Percentiles rank a stretch among this genome's conserved stretches.
These are phyloP conservation scores for Etheostoma cragini DNA, from an alignment of 2,113 vertebrate genomes.

Conservation along the genomic window DNA sequence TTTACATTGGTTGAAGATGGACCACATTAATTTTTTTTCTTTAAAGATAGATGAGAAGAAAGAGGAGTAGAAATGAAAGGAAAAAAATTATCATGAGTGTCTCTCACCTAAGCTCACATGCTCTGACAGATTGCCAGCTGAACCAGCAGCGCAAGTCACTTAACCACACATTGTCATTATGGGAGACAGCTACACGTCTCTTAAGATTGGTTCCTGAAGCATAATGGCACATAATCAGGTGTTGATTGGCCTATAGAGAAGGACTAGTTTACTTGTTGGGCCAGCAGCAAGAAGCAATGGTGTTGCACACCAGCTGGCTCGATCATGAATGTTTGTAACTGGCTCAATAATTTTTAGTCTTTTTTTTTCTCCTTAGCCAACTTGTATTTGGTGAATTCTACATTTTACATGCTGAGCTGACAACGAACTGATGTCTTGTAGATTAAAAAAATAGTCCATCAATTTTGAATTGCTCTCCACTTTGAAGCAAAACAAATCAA, in stretches of 20 bases:
- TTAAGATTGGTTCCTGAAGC: conserved; percentile 37
- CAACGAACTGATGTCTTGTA: background rate
- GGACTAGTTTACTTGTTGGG: conserved; percentile 23
- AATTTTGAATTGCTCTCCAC: background rate
- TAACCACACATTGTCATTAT: conserved; percentile 10
- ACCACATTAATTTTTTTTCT: conserved; percentile 34
- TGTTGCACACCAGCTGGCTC: background rate
- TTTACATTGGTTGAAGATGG: background rate
- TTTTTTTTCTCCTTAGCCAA: conserved; percentile 4
- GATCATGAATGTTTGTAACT: conserved; percentile 6
- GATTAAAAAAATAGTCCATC: background rate
- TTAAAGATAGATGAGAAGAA: background rate
- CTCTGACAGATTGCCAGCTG: conserved; percentile 2
- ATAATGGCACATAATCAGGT: conserved; percentile 37
- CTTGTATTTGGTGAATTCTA: background rate
- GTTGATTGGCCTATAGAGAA: conserved; percentile 8
- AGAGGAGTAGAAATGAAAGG: background rate
- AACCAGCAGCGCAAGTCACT: conserved; percentile 14
- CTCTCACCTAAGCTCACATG: background rate
- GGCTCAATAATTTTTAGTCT: conserved; percentile 7
- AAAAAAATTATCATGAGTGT: background rate
- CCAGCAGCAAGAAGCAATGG: background rate
- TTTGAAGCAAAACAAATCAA: background rate
- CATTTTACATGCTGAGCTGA: conserved; percentile 1
- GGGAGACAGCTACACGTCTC: conserved; percentile 6